These are phyloP conservation scores for Conops quadrifasciatus DNA, from an alignment of 2,888 invertebrate genomes.

Conservation along the genomic window DNA sequence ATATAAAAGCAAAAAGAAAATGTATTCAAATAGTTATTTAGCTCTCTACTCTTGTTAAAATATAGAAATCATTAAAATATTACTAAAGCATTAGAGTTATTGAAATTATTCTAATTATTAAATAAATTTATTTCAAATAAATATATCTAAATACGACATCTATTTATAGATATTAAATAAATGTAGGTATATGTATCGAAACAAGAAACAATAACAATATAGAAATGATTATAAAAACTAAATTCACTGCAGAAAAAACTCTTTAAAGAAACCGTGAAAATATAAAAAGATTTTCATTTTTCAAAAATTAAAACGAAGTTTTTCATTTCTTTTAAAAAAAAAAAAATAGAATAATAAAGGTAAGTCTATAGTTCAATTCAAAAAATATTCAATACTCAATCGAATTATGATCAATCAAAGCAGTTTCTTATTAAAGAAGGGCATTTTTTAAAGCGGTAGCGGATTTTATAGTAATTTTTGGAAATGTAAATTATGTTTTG, in stretches of 20 bases:
- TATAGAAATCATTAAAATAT: constrained; percentile 10
- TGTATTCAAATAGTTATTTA: constrained; percentile 16
- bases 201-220: constrained; percentile 23
- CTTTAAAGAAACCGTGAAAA: constrained; percentile 36
- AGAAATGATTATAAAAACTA: constrained; percentile 11
- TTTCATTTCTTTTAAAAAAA: constrained; percentile 18
- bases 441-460: too few species aligned
- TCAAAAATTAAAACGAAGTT: constrained; percentile 25
- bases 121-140: constrained; percentile 41
- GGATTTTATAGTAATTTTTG: too few species aligned
- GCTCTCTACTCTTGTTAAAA: constrained; percentile 25
- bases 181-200: not conserved
- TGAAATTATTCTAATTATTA: constrained; percentile 27
- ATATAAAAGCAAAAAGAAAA: not conserved
- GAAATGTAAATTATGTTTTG: too few species aligned
- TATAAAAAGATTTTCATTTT: constrained; percentile 37
- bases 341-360: too few species aligned
- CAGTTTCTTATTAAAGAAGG: too few species aligned
- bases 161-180: too few species aligned
- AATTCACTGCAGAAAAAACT: not conserved
- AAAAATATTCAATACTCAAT: too few species aligned
- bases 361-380: too few species aligned
- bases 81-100: constrained; percentile 30
- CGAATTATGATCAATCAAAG: too few species aligned
- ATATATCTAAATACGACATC: not conserved